phyloP scores from a whole-genome alignment of 2,888 invertebrate genomes.

The Pristionchus entomophagus region DNA sequence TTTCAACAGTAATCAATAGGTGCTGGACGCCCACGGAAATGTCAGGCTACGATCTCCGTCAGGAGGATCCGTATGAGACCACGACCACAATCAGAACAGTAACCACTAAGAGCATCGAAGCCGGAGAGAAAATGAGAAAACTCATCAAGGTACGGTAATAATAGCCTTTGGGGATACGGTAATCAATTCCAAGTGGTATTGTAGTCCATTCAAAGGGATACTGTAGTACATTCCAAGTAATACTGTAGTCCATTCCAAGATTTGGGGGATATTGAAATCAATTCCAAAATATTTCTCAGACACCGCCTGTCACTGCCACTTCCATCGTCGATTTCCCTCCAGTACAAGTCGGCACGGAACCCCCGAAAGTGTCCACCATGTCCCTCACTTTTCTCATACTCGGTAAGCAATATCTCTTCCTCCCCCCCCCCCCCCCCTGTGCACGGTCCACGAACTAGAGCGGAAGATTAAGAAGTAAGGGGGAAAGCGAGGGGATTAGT shows the following conservation, averaged over 20 bases:
- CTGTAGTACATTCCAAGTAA: no score
- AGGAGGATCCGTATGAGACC: conserved; percentile 53
- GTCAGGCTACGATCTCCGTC: conserved; percentile 59
- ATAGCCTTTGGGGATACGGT: no score
- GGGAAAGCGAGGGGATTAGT: not conserved
- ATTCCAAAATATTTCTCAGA: no score
- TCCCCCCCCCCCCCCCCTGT: not conserved
- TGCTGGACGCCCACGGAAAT: conserved; percentile 63
- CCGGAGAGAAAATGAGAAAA: conserved; percentile 55
- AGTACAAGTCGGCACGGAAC: conserved; percentile 32
- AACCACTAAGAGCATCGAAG: conserved; percentile 38
- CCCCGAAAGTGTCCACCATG: conserved; percentile 46
- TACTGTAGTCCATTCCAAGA: not conserved
- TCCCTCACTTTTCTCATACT: conserved; percentile 50
- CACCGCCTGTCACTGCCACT: conserved; percentile 43
- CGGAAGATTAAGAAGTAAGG: conserved; percentile 22
- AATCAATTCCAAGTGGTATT: no score
- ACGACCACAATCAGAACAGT: conserved; percentile 9
- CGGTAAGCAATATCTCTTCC: conserved; percentile 46
- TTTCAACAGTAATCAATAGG: no score
- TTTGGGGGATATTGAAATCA: no score
- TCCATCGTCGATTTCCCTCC: conserved; percentile 43
- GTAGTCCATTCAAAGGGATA: not conserved
- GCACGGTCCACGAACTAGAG: conserved; percentile 38
- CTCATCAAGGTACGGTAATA: conserved; percentile 50